phyloP scores from a whole-genome alignment of 2,113 vertebrate species.

The Pelecanus crispus region DNA sequence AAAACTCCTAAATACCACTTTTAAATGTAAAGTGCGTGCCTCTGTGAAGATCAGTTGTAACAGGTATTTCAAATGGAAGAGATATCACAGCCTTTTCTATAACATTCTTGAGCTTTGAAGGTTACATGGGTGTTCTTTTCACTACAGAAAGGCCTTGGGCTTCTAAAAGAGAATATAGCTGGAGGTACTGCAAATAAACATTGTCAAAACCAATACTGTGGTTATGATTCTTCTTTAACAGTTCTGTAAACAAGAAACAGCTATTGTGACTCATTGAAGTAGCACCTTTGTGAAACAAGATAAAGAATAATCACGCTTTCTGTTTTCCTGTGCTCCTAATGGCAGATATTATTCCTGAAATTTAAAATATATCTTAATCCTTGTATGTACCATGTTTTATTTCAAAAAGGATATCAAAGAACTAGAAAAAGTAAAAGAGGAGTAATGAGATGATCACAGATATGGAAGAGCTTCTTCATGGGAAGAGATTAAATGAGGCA shows the following conservation, averaged over 20 bases:
- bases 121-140: neutral
- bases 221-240: neutral
- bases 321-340: neutral
- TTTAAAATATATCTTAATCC: neutral
- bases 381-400: neutral
- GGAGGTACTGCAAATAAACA: neutral
- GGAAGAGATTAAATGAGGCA: neutral
- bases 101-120: neutral
- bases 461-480: neutral
- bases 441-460: neutral
- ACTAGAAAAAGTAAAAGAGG: neutral
- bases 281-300: neutral
- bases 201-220: neutral
- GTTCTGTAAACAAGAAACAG: neutral
- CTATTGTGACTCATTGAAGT: neutral
- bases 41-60: neutral
- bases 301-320: neutral
- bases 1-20: neutral
- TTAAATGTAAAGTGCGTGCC: neutral
- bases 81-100: neutral
- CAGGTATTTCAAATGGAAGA: neutral
- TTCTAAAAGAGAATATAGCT: neutral
- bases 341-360: neutral
- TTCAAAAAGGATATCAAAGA: neutral
- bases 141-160: neutral